These are phyloP conservation scores for Wasmannia auropunctata DNA, from an alignment of 1,140 invertebrate species.

Conservation along the genomic window DNA sequence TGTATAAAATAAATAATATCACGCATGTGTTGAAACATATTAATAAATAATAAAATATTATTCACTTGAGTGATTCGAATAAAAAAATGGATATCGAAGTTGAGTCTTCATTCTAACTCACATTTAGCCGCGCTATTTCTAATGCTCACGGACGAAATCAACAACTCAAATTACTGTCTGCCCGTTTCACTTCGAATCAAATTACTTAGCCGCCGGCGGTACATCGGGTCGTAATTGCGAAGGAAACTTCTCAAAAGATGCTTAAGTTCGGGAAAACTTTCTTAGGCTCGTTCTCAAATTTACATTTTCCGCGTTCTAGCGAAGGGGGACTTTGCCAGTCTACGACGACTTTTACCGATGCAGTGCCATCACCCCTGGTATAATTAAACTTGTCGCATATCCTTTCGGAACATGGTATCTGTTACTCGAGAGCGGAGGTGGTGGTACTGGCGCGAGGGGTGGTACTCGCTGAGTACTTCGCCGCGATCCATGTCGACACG, in stretches of 20 bases:
- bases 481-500: slow-evolving; percentile 23
- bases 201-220: slow-evolving; percentile 45
- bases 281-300: slow-evolving; percentile 59
- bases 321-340: slow-evolving; percentile 26
- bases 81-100: not conserved
- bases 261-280: slow-evolving; percentile 52
- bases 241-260: slow-evolving; percentile 57
- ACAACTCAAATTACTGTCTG: slow-evolving; percentile 51
- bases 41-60: not conserved
- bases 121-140: slow-evolving; percentile 4
- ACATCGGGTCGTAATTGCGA: slow-evolving; percentile 55
- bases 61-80: not conserved
- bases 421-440: slow-evolving; percentile 23
- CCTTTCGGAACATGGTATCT: slow-evolving; percentile 42
- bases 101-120: not conserved
- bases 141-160: slow-evolving; percentile 31
- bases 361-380: slow-evolving; percentile 32
- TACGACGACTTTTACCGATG: slow-evolving; percentile 46
- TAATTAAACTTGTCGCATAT: slow-evolving; percentile 55
- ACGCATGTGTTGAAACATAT: not conserved
- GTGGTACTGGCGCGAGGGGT: too few relatives aligned
- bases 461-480: not conserved
- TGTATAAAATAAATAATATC: not conserved
- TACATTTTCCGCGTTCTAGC: slow-evolving; percentile 43
- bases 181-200: slow-evolving; percentile 48